Base-by-base conservation (phyloP, 2,113 vertebrate species). In the Craseonycteris thonglongyai region DNA sequence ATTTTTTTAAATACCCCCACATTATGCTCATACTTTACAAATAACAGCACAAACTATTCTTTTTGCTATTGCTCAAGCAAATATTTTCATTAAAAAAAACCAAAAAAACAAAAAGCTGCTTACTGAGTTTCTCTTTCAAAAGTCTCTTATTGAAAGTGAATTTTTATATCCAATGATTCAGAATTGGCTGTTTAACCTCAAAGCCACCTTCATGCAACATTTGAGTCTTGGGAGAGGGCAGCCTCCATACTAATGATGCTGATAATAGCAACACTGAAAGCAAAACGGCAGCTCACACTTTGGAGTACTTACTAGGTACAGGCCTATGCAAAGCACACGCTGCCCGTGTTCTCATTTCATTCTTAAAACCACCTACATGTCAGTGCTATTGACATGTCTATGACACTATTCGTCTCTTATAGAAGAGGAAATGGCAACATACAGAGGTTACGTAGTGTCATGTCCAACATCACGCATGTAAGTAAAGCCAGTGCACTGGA, bases 31-130 rank as follows among this genome's bases (percentile, higher is more conserved):
- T 56, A 68, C 76, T 93, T 93, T 90, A 45, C 54, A 61, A 76
- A 93, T 84, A 80, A 94, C 40, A 94, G 75, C 51, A 94, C 28
- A 69, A 47, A 30, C 10, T 49, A 84, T 51, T 90, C 80, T 65
- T 84, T 71, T 66, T 54, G 72, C 76, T 95, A 75, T 84, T 15
- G 35, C 59, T 87, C 83, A 80, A 88, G 69, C 19, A 81, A 96
- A 89, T 93, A 82, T 85, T 96, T 78, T 95, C 56, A 89, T 47
- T 91, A 82, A 81, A 58, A 80, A 54, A 30, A n/a, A n/a, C n/a
- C n/a, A n/a, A n/a, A n/a, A n/a, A n/a, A n/a, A n/a, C n/a, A n/a
- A n/a, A 91, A 84, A 79, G 79, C 9, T 87, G 82, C 66, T 96
- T 93, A 26, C 65, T 38, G 22, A 66, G 88, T 87, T 24, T 87